Base-by-base conservation (phyloP, 2,113 vertebrate genomes). In the Tragelaphus buxtoni region DNA sequence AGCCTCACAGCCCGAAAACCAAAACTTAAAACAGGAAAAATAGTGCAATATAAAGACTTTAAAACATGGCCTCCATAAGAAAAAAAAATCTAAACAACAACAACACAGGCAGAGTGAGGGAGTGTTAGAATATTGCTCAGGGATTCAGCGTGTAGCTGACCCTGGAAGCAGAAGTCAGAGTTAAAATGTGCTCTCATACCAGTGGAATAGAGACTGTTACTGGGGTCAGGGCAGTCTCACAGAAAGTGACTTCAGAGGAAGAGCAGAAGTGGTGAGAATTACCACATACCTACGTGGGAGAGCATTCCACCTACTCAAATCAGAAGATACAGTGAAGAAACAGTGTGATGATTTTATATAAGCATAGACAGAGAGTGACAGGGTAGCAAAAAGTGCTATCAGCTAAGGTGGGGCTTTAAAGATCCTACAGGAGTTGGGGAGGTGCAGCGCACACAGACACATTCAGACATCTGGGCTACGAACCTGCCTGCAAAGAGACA, bases 241-340 rank as follows among this genome's bases (percentile, higher is more conserved):
- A 26, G 13, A 9, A 26, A 17, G 30, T 65, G 42, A 42, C 22
- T 4, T 2, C 5, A 9, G 45, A 28, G n/a, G 22, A 8, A 24
- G 28, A 8, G 17, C 56, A 51, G 76, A 88, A 45, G 49, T 0
- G 10, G 9, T 17, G 20, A 45, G 28, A 30, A 5, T 10, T 3
- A 35, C n/a, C 56, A 16, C 5, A 0, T 4, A 18, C 10, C 13
- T 76, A 0, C 10, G 3, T 65, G 63, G 9, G 4, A 49, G 61
- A 55, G 9, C 13, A 20, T 45, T 32, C n/a, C 28, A 16, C 11
- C 24, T 1, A 1, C 65, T 39, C 49, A 69, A 9, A 58, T 35
- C 13, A 12, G 51, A 93, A 28, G 24, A 39, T 3, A 6, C 65
- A 24, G n/a, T 9, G 47, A 61, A 28, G 69, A 9, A 10, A 16